These are phyloP conservation scores for Pseudococcus viburni DNA, from an alignment of 2,888 invertebrate species.

Conservation along the genomic window DNA sequence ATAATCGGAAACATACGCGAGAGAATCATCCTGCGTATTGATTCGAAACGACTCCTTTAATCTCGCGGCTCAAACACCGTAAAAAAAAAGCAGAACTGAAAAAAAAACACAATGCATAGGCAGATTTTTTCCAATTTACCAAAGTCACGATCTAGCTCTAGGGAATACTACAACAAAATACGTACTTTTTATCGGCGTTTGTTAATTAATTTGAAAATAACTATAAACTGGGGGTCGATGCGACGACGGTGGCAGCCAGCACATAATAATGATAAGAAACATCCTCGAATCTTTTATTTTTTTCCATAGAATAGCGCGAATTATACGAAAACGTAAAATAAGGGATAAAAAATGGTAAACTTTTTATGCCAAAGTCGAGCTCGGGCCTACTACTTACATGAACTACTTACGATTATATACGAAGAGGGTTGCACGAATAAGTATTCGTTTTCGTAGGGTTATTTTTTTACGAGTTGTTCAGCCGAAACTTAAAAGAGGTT, in stretches of 20 bases:
- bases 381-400: background rate
- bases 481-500: slow-evolving; percentile 1
- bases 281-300: background rate
- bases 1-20: background rate
- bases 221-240: background rate
- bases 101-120: slow-evolving; percentile 19
- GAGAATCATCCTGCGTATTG: background rate
- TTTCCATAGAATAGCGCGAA: background rate
- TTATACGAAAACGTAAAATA: background rate
- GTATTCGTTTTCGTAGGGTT: background rate
- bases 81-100: background rate
- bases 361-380: background rate
- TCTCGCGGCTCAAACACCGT: background rate
- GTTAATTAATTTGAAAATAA: slow-evolving; percentile 40
- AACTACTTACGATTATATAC: background rate
- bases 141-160: background rate
- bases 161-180: slow-evolving; percentile 8
- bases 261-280: background rate
- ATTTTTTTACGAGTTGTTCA: background rate
- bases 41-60: background rate
- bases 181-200: slow-evolving; percentile 29
- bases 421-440: slow-evolving; percentile 13
- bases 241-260: background rate
- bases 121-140: slow-evolving; percentile 30
- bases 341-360: background rate